Percentiles rank a stretch among this genome's conserved stretches.
Evolutionary conservation across 1,140 invertebrate species (phyloP).

Genomic region (Trinorchestia longiramus): DNA sequence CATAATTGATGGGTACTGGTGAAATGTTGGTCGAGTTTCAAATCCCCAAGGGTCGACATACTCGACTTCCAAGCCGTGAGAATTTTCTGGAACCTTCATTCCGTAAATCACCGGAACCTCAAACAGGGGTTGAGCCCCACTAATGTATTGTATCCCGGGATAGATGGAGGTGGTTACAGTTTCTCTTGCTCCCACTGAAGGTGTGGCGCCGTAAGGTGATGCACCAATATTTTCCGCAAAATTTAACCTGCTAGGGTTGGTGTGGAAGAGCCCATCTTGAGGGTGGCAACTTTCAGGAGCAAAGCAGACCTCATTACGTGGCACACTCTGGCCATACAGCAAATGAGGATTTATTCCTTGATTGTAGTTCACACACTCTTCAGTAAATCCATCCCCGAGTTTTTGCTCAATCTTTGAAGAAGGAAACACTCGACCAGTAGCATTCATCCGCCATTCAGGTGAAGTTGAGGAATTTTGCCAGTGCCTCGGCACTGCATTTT

Average conservation of each 20-base stretch:
- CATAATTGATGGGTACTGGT: neutral
- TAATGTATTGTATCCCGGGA: neutral
- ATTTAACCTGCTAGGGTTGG: neutral
- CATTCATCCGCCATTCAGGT: neutral
- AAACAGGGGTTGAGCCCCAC: neutral
- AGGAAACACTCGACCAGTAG: neutral
- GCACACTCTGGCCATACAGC: neutral
- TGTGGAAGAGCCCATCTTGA: neutral
- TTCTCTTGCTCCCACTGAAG: neutral
- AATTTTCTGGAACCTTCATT: neutral
- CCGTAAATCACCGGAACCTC: neutral
- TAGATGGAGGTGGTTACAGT: neutral
- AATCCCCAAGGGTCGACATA: neutral
- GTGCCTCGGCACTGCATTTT: neutral
- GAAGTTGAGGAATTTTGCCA: neutral
- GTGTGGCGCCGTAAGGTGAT: neutral
- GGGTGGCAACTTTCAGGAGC: neutral
- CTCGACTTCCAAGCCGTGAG: neutral
- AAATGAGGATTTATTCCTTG: neutral
- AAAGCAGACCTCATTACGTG: neutral
- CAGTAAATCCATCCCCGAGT: neutral
- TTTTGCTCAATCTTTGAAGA: neutral
- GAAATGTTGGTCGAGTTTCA: neutral
- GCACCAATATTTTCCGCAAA: neutral
- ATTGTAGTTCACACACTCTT: neutral